Base-by-base conservation (phyloP, 2,888 invertebrate genomes). In the Sminthurides aquaticus region DNA sequence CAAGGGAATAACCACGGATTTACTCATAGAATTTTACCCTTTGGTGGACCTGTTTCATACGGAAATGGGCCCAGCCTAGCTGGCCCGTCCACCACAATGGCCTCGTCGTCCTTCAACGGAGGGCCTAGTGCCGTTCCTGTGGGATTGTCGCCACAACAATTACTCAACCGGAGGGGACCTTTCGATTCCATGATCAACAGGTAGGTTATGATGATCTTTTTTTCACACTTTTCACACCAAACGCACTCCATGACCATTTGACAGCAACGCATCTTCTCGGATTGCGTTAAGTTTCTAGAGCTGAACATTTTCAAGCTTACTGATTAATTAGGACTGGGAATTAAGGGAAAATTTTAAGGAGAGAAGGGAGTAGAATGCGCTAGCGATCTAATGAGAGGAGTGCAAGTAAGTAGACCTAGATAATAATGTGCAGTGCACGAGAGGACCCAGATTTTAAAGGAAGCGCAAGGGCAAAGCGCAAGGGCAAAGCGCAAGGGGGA, bases 111-210 rank as follows among this genome's bases (percentile, higher is more conserved):
- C 26, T 22, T 5, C n/a, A 49, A 25, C 11, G 55, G 34, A 18
- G 24, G 49, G 22, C 64, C 57, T 18, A 48, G 28, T 8, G 56
- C 43, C 8, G 61, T 25, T n/a, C 63, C 57, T 22, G 24, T 3
- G n/a, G 58, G 54, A 52, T 28, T 60, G 20, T 34, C 22, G 18
- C 48, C 55, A 24, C n/a, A n/a, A 24, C 56, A 60, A 34, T 52
- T 67, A 24, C 24, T 56, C 29, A 63, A 52, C 52, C 54, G 67
- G 18, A 54, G 67, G 60, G 67, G 67, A 57, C 67, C 67, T 25
- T 59, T 67, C 18, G 64, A 67, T 60, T 55, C 56, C 11, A 64
- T 67, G 63, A 60, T 67, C 11, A 60, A 48, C 55, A 59, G 67
- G 63, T 62, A 27, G 56, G 22, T 52, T 29, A 3, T 26, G 11